Evolutionary conservation across 1,140 invertebrate genomes (phyloP), one percentile per base, ranked within the genome.

Genomic region (Copidosoma floridanum): DNA sequence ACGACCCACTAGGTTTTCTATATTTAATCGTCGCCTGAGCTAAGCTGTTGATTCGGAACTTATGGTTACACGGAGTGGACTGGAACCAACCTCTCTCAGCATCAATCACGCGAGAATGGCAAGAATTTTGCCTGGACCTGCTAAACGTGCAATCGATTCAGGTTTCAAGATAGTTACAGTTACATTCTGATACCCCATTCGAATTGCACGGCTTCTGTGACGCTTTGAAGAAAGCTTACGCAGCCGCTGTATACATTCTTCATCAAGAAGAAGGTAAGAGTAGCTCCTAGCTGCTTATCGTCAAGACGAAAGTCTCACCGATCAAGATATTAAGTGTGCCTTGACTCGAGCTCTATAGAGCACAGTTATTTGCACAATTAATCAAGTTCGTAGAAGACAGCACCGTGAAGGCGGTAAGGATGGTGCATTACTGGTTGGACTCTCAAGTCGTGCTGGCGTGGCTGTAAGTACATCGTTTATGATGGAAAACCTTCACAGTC

Each of bases 401-500:
- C n/a, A n/a, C n/a, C n/a, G n/a, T n/a, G n/a, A n/a, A n/a, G n/a
- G n/a, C n/a, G n/a, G n/a, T n/a, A n/a, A n/a, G n/a, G n/a, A n/a
- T n/a, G n/a, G n/a, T n/a, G n/a, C n/a, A 58, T 32, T 40, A 12
- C 3, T 71, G 69, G 68, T 58, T 64, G 3, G 72, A 75, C 58
- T 72, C 70, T 10, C 61, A 65, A 37, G 66, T 72, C 1, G 66
- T 68, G 0, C 54, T 77, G 7, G 67, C 68, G 7, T 77, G 74
- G 74, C 41, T 77, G 8, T 57, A 67, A 27, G 68, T 59, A 35
- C 63, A 62, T 1, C 35, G 62, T 41, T 61, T 43, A 29, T 65
- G 27, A 51, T 75, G 69, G 69, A 67, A 70, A 27, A 65, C 54
- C 16, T 78, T 75, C 60, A 68, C 78, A 1, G 68, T 68, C 11